These are phyloP conservation scores for Sterna hirundo DNA, from an alignment of 2,113 vertebrate genomes.

Conservation along the genomic window DNA sequence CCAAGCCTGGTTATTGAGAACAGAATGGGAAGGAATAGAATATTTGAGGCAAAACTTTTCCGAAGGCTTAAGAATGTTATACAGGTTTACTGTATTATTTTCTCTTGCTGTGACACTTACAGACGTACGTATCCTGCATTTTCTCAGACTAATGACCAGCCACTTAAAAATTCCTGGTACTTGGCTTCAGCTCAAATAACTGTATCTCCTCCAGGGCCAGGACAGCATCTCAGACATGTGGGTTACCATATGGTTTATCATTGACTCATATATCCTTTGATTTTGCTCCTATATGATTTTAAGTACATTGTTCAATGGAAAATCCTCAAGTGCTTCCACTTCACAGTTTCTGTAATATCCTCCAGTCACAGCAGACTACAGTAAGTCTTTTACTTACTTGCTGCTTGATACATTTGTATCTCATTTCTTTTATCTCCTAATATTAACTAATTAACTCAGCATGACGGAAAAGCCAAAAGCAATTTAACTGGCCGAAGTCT, in stretches of 20 bases:
- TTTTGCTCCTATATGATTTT: not conserved
- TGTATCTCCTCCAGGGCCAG: not conserved
- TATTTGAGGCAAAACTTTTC: not conserved
- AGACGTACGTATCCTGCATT: not conserved
- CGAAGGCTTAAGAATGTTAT: not conserved
- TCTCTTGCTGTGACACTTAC: not conserved
- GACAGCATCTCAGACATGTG: not conserved
- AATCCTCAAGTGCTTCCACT: not conserved
- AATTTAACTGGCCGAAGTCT: not conserved
- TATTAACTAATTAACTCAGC: not conserved
- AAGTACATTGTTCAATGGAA: not conserved
- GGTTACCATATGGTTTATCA: not conserved
- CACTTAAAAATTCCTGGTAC: not conserved
- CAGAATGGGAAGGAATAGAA: not conserved
- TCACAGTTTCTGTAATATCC: not conserved
- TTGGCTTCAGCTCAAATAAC: slow-evolving; percentile 9
- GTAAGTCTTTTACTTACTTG: not conserved
- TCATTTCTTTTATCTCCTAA: not conserved
- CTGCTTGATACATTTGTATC: not conserved
- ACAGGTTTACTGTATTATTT: not conserved
- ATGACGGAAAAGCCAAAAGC: not conserved
- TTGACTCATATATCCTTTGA: not conserved
- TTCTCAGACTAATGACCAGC: not conserved
- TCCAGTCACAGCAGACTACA: not conserved
- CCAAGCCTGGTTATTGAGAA: not conserved